Conservation (phyloP, 2,113 vertebrate species). For the Empidonax alnorum region DNA sequence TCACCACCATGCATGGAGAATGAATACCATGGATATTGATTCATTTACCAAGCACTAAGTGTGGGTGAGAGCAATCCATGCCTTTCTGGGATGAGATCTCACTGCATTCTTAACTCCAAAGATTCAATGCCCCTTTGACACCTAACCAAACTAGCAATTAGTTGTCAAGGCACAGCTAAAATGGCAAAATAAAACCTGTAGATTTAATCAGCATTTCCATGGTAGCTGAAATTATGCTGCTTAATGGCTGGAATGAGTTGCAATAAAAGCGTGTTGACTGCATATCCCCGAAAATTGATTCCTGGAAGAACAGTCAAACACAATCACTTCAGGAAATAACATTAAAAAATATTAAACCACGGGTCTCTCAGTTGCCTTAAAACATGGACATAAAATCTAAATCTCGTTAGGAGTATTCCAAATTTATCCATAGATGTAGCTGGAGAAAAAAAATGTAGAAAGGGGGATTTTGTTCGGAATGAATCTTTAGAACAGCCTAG, state of each 20-base stretch:
- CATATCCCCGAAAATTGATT: slow-evolving; percentile 7
- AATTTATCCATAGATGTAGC: background rate
- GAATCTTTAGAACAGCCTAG: background rate
- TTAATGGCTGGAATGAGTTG: background rate
- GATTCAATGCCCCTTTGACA: background rate
- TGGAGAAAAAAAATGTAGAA: background rate
- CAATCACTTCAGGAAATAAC: slow-evolving; percentile 38
- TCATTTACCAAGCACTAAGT: background rate
- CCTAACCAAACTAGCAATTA: slow-evolving; percentile 49
- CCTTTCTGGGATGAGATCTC: background rate
- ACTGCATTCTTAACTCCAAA: background rate
- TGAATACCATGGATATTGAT: background rate
- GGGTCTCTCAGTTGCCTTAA: background rate
- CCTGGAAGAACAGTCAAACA: slow-evolving; percentile 24
- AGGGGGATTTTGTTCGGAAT: background rate
- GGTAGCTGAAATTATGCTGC: slow-evolving; percentile 32
- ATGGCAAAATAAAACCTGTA: slow-evolving; percentile 6
- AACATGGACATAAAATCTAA: slow-evolving; percentile 16
- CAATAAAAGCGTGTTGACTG: background rate
- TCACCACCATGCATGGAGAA: background rate
- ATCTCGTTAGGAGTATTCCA: background rate
- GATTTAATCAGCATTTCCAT: slow-evolving; percentile 41
- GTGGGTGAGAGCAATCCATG: rapidly evolving
- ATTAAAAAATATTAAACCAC: slow-evolving; percentile 1
- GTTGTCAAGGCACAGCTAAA: background rate